Evolutionary conservation across 1,140 invertebrate genomes (phyloP).

Genomic region (Portunus trituberculatus): DNA sequence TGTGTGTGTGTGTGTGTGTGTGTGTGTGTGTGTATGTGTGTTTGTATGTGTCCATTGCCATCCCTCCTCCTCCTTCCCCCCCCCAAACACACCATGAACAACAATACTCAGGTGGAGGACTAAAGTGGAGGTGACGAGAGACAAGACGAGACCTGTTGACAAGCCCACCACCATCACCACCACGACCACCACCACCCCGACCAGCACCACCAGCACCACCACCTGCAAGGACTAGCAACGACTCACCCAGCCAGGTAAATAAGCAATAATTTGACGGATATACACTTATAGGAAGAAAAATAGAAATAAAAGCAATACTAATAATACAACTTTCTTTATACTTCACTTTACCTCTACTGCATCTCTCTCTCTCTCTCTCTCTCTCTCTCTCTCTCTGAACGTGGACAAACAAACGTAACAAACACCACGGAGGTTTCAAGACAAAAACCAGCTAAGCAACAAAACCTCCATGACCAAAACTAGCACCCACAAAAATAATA

Average conservation of each 20-base stretch:
- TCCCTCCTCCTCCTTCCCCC: neutral
- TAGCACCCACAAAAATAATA: too few relatives aligned
- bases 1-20: constrained; percentile 8
- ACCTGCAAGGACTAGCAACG: too few relatives aligned
- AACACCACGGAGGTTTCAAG: too few relatives aligned
- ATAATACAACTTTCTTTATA: too few relatives aligned
- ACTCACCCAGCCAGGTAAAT: too few relatives aligned
- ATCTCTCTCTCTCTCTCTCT: neutral
- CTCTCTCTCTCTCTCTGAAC: neutral
- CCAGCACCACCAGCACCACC: neutral
- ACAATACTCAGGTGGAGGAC: neutral
- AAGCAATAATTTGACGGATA: too few relatives aligned
- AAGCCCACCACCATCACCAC: neutral
- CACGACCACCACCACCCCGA: neutral
- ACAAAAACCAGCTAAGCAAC: too few relatives aligned
- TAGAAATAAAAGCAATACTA: too few relatives aligned
- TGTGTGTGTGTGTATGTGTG: neutral
- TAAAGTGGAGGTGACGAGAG: neutral
- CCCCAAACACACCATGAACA: neutral
- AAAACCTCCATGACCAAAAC: too few relatives aligned
- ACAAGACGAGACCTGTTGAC: neutral
- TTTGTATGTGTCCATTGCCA: neutral
- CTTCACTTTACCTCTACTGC: too few relatives aligned
- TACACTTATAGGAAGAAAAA: too few relatives aligned
- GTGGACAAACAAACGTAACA: too few relatives aligned